A percentile compares a stretch with the other conserved stretches of the same genome.
phyloP scores from a whole-genome alignment of 2,797 vertebrate genomes.

The Rhinophrynus dorsalis region DNA sequence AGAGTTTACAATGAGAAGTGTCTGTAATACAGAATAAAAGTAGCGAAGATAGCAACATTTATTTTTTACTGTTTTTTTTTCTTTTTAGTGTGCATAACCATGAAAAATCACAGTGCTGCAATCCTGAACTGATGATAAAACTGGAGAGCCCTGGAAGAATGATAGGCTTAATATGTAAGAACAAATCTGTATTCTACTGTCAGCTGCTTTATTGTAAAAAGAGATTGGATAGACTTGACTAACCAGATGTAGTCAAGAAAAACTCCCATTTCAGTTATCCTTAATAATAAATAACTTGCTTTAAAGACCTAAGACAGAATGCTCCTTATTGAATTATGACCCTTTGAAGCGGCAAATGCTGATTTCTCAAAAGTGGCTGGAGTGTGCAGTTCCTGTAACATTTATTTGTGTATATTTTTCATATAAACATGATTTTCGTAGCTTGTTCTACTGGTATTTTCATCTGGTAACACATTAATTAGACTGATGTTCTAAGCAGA shows the following conservation, averaged over 20 bases:
- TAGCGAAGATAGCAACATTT: not conserved
- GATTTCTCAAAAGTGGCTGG: too few relatives aligned
- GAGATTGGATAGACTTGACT: not conserved
- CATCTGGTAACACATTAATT: too few relatives aligned
- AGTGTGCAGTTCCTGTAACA: too few relatives aligned
- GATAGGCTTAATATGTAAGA: not conserved
- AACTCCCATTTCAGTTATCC: not conserved
- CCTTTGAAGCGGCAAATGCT: too few relatives aligned
- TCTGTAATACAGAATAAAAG: not conserved
- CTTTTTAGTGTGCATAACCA: not conserved
- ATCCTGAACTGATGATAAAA: slow-evolving; percentile 1
- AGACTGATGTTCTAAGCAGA: too few relatives aligned
- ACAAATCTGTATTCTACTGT: not conserved
- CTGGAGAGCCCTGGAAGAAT: not conserved
- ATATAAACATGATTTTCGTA: too few relatives aligned
- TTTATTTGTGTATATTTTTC: too few relatives aligned
- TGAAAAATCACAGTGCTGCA: slow-evolving; percentile 7
- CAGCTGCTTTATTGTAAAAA: too few relatives aligned
- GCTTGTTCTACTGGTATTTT: too few relatives aligned
- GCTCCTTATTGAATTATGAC: too few relatives aligned
- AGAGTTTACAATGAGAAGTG: not conserved
- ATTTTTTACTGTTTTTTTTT: too few relatives aligned
- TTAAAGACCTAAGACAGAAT: too few relatives aligned
- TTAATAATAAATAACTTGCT: not conserved
- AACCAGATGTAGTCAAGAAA: not conserved